Conservation (phyloP, 2,113 vertebrate genomes). For the Leptocoma aspasia region DNA sequence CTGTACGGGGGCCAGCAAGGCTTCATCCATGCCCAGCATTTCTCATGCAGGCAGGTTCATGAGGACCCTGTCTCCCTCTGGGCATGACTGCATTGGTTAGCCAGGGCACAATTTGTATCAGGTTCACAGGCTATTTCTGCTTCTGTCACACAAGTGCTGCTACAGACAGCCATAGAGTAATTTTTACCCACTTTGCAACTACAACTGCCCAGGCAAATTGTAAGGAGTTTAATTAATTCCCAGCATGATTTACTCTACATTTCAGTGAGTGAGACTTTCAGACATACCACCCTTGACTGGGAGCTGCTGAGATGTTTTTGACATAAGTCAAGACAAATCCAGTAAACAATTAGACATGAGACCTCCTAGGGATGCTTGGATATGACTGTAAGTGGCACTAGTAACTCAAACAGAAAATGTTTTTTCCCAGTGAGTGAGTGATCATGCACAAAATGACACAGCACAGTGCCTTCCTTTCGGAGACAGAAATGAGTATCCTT, state of each 20-base stretch:
- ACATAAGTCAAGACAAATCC: neutral
- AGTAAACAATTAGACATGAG: neutral
- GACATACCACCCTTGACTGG: neutral
- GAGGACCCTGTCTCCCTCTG: neutral
- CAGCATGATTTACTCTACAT: neutral
- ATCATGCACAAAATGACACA: neutral
- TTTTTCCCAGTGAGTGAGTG: neutral
- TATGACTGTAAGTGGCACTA: neutral
- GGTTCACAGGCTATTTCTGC: neutral
- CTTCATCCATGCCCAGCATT: neutral
- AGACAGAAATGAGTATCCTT: neutral
- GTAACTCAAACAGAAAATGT: neutral
- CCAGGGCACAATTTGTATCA: neutral
- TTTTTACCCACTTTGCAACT: neutral
- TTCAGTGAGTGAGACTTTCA: neutral
- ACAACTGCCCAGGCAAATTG: neutral
- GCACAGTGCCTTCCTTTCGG: neutral
- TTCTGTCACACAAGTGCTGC: neutral
- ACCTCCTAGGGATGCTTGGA: neutral
- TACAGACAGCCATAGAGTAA: neutral
- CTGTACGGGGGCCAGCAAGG: neutral
- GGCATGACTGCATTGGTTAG: accelerated
- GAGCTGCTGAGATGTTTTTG: neutral
- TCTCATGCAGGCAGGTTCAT: accelerated
- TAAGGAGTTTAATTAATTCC: neutral